phyloP scores from a whole-genome alignment of 2,797 vertebrate genomes.

The Intellagama lesueurii region DNA sequence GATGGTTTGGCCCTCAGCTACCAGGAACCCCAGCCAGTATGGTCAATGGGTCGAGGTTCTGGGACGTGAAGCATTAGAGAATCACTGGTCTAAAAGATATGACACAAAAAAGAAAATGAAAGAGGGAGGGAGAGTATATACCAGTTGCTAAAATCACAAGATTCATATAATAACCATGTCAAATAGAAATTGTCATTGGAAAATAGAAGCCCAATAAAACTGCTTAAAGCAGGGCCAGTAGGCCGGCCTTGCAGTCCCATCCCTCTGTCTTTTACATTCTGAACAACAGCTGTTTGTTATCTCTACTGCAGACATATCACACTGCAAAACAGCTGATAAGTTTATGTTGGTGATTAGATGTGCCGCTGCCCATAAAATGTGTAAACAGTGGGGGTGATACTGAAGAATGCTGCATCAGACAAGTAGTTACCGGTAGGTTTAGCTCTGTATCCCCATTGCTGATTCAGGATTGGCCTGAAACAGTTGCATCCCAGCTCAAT shows the following conservation, averaged over 20 bases:
- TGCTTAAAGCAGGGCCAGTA: background rate
- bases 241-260: background rate
- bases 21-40: too few species aligned
- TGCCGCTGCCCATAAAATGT: background rate
- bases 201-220: background rate
- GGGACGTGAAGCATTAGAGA: too few species aligned
- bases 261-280: background rate
- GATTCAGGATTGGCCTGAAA: background rate
- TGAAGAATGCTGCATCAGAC: background rate
- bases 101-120: background rate
- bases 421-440: background rate
- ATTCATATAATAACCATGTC: background rate
- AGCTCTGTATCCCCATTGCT: too few species aligned
- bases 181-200: background rate
- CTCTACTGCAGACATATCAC: background rate
- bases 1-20: too few species aligned
- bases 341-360: background rate
- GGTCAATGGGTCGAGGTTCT: too few species aligned
- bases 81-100: too few species aligned
- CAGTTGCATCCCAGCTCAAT: background rate
- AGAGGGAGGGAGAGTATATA: background rate
- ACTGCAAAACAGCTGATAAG: background rate
- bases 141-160: background rate
- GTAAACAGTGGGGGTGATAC: background rate
- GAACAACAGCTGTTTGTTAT: background rate